These are phyloP conservation scores for Myiagra hebetior DNA, from an alignment of 2,113 vertebrate genomes.

Conservation along the genomic window DNA sequence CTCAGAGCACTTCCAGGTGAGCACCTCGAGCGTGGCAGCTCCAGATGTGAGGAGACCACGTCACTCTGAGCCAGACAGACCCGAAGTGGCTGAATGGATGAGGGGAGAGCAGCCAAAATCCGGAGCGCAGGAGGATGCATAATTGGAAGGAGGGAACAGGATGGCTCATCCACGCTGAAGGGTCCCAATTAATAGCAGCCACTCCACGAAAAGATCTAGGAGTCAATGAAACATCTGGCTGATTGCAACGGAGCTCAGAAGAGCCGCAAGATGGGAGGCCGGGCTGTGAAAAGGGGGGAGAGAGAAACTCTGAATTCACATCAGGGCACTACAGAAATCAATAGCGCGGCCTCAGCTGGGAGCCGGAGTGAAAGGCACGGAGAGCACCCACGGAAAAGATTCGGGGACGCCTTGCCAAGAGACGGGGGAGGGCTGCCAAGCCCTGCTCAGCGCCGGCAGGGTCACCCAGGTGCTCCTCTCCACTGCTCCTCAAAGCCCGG, in stretches of 20 bases:
- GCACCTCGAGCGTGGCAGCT: neutral
- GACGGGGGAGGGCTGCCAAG: constrained; percentile 53
- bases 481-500: neutral
- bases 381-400: constrained; percentile 45
- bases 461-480: constrained; percentile 64
- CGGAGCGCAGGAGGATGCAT: neutral
- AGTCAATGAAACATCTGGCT: constrained; percentile 67
- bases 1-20: neutral
- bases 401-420: constrained; percentile 6
- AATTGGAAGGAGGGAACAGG: constrained; percentile 25
- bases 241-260: constrained; percentile 43
- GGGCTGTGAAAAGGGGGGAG: neutral
- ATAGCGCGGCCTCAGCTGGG: constrained; percentile 38
- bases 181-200: constrained; percentile 26
- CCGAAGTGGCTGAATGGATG: accelerated
- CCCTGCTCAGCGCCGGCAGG: neutral
- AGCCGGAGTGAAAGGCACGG: neutral
- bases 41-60: neutral
- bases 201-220: constrained; percentile 38
- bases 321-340: constrained; percentile 27
- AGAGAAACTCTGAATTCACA: neutral
- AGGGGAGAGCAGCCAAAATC: neutral
- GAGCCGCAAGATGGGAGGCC: constrained; percentile 17
- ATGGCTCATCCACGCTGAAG: neutral
- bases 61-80: neutral